phyloP scores from a whole-genome alignment of 2,888 invertebrate genomes.

The Archaeoteleia sp. region DNA sequence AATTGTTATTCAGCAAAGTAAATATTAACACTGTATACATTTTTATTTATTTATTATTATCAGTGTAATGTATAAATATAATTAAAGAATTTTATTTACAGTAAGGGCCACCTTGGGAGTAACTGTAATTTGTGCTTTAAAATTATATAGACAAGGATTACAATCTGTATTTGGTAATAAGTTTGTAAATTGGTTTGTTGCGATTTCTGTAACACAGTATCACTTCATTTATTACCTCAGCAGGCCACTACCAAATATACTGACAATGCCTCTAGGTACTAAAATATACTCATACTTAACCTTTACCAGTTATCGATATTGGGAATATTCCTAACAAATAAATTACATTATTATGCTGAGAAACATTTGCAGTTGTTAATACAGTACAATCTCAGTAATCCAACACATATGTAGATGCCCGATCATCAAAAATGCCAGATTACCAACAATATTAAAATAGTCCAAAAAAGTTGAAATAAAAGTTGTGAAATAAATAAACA shows the following conservation, averaged over 20 bases:
- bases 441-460: too few species aligned
- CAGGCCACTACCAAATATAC: conserved; percentile 94
- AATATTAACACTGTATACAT: background rate
- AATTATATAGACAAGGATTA: conserved; percentile 83
- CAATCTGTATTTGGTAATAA: conserved; percentile 85
- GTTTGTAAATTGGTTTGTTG: conserved; percentile 87
- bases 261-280: conserved; percentile 93
- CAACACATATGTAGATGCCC: too few species aligned
- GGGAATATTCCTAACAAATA: too few species aligned
- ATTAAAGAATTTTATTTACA: conserved; percentile 75
- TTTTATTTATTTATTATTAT: conserved; percentile 17
- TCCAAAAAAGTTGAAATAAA: too few species aligned
- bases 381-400: too few species aligned
- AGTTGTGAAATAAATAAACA: too few species aligned
- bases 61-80: conserved; percentile 30
- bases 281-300: too few species aligned
- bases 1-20: too few species aligned
- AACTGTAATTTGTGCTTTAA: conserved; percentile 85
- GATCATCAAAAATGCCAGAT: too few species aligned
- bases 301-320: too few species aligned
- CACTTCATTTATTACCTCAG: conserved; percentile 98
- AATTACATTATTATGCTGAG: background rate
- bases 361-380: too few species aligned
- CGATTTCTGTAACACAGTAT: conserved; percentile 93
- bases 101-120: conserved; percentile 88